phyloP scores from a whole-genome alignment of 2,888 invertebrate species.

The Cryptophagus acutangulus region DNA sequence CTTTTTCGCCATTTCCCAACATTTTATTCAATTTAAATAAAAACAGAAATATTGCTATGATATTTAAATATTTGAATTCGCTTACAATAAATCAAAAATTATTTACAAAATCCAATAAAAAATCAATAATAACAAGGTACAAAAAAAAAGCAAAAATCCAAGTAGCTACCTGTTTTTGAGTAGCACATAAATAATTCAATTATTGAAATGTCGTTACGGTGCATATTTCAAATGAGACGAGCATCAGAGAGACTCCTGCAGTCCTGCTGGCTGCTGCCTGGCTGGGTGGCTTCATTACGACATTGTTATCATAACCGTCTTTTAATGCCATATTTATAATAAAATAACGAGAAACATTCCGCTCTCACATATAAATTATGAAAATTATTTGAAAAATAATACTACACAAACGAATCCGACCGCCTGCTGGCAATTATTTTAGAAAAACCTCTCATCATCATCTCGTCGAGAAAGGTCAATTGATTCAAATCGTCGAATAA shows the following conservation, averaged over 20 bases:
- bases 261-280: constrained; percentile 15
- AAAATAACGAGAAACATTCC: constrained; percentile 22
- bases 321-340: constrained; percentile 19
- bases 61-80: too few relatives aligned
- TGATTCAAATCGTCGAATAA: constrained; percentile 6
- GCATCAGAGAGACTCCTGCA: too few relatives aligned
- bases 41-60: too few relatives aligned
- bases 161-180: constrained; percentile 28
- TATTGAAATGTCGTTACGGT: constrained; percentile 44
- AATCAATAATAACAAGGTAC: constrained; percentile 40
- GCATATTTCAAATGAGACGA: too few relatives aligned
- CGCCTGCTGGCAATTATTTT: constrained; percentile 8
- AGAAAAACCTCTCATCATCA: neutral
- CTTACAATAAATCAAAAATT: too few relatives aligned
- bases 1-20: too few relatives aligned
- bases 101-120: constrained; percentile 40
- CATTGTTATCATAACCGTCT: constrained; percentile 30
- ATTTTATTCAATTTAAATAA: too few relatives aligned
- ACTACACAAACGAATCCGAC: constrained; percentile 26
- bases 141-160: constrained; percentile 28
- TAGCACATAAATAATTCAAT: constrained; percentile 46
- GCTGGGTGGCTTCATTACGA: constrained; percentile 46
- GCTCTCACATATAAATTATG: constrained; percentile 38
- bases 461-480: constrained; percentile 4
- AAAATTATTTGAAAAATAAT: constrained; percentile 29